A percentile compares a stretch with the other conserved stretches of the same genome.
Evolutionary conservation across 2,113 vertebrate genomes (phyloP).

Genomic region (Tupaia tana): DNA sequence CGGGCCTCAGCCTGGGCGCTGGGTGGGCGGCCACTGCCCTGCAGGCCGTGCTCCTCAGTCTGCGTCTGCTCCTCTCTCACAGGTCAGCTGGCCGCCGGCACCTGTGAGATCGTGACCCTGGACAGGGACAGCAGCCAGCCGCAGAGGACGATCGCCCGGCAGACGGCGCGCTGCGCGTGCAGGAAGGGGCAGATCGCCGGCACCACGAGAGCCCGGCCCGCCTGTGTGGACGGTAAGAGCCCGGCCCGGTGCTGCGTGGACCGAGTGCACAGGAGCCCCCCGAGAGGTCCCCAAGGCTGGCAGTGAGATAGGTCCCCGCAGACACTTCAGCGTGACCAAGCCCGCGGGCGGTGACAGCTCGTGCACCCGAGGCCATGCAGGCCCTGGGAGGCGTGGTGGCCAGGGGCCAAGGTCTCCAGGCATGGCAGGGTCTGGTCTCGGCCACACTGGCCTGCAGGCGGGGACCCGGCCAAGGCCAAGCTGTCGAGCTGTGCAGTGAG

Average conservation of each 20-base stretch:
- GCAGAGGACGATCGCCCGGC: constrained; percentile 97
- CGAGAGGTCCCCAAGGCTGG: too few relatives aligned
- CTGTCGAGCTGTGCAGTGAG: too few relatives aligned
- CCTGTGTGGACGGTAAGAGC: constrained; percentile 98
- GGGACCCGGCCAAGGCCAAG: too few relatives aligned
- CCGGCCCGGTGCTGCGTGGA: too few relatives aligned
- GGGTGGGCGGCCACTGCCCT: background rate
- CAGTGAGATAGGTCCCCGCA: background rate
- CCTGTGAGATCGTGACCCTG: constrained; percentile 98
- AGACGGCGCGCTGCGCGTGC: constrained; percentile 99
- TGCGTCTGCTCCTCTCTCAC: constrained; percentile 84
- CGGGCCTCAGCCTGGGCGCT: constrained; percentile 48
- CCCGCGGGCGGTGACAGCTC: fast-evolving
- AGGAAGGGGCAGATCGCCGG: constrained; percentile 99
- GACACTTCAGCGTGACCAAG: too few relatives aligned
- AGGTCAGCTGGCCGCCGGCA: constrained; percentile 99
- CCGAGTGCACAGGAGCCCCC: too few relatives aligned
- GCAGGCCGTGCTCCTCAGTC: constrained; percentile 74
- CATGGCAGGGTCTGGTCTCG: background rate
- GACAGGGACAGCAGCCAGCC: constrained; percentile 99
- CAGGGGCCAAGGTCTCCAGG: background rate
- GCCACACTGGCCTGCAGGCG: fast-evolving
- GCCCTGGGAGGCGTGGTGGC: background rate
- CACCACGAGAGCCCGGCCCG: constrained; percentile 97
- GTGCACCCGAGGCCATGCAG: background rate